Evolutionary conservation across 2,113 vertebrate genomes (phyloP).

Genomic region (Nettapus auritus): DNA sequence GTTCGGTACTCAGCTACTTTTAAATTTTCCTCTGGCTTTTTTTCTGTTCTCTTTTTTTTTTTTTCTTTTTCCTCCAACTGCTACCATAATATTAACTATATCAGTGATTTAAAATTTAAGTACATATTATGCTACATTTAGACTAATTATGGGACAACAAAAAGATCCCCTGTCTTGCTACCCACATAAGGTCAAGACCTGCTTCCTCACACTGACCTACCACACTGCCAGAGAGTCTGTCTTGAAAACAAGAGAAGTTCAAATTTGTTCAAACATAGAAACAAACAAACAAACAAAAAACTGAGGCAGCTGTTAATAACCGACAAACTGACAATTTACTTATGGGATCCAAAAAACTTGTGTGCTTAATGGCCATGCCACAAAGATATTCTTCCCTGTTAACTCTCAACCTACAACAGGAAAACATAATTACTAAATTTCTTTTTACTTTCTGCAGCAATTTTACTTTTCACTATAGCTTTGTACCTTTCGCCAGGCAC

Average conservation of each 20-base stretch:
- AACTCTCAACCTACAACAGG: neutral
- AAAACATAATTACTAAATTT: neutral
- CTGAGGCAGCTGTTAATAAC: neutral
- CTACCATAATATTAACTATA: neutral
- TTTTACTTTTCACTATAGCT: neutral
- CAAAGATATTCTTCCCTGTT: neutral
- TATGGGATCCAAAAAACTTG: neutral
- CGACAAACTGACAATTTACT: neutral
- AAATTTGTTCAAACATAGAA: too few relatives aligned
- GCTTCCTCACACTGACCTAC: neutral
- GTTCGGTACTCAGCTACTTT: neutral
- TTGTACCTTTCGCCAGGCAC: neutral
- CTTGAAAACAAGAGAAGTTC: neutral
- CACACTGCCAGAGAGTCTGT: neutral
- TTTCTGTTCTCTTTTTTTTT: neutral
- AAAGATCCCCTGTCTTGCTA: neutral
- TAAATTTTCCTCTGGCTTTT: neutral
- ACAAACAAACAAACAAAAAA: too few relatives aligned
- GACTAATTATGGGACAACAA: neutral
- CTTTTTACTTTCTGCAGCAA: neutral
- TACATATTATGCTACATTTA: neutral
- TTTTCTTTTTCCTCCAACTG: neutral
- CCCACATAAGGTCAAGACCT: neutral
- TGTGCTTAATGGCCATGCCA: neutral
- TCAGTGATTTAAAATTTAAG: too few relatives aligned